phyloP scores from a whole-genome alignment of 2,888 invertebrate genomes.

The Baronia brevicornis region DNA sequence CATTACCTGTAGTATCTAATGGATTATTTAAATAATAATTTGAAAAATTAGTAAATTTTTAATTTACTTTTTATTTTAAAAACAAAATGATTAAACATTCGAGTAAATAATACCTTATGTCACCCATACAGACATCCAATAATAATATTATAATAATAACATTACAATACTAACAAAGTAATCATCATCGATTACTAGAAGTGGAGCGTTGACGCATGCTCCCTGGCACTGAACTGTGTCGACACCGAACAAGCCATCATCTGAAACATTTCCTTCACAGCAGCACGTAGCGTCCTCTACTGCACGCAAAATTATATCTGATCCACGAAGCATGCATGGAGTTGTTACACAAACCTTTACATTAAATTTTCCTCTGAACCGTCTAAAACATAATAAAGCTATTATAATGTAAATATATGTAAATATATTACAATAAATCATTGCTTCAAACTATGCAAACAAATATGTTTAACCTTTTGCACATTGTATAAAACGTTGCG shows the following conservation, averaged over 20 bases:
- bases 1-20: no score
- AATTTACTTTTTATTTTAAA: no score
- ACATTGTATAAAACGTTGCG: constrained; percentile 58
- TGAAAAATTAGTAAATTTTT: no score
- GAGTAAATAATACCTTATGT: no score
- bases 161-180: constrained; percentile 43
- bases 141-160: neutral
- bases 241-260: constrained; percentile 51
- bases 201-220: constrained; percentile 60
- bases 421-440: no score
- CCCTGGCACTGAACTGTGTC: constrained; percentile 57
- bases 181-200: constrained; percentile 56
- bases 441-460: neutral
- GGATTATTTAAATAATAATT: no score
- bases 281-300: constrained; percentile 47
- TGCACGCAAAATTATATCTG: constrained; percentile 41
- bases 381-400: constrained; percentile 27
- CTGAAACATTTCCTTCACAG: constrained; percentile 39
- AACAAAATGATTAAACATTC: no score
- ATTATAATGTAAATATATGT: no score
- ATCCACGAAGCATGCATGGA: constrained; percentile 60
- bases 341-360: constrained; percentile 57
- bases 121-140: no score
- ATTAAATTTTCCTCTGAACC: constrained; percentile 48
- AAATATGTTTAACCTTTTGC: constrained; percentile 38